Evolutionary conservation across 2,797 vertebrate genomes (phyloP), one percentile per base, ranked within the genome.

Genomic region (Gouania willdenowi): DNA sequence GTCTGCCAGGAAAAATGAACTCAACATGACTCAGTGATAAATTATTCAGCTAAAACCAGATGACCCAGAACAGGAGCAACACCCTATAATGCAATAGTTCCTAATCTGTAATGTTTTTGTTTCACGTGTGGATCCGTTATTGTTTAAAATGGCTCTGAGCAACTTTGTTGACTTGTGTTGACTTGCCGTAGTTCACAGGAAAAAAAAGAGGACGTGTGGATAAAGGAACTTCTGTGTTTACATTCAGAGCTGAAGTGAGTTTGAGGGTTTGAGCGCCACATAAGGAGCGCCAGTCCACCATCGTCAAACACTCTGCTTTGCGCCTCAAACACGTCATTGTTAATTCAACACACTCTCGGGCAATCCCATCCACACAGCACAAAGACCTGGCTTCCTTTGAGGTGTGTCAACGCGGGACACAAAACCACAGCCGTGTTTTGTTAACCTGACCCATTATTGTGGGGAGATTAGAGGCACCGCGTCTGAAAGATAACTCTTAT

Each of bases 101-200:
- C n/a, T n/a, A 22, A 27, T 19, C 17, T 3, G 1, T 25, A 14
- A 45, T 20, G 10, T 19, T 0, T 28, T 42, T 2, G 29, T 58
- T 40, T 18, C 30, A 11, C 38, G 35, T 23, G 38, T 38, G 27
- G 4, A 1, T 26, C 15, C 9, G 2, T 13, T n/a, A n/a, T 7
- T 66, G 60, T 75, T 58, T 66, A 62, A 17, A 2, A 0, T 3
- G 16, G 8, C 15, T 52, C 17, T 13, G 68, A 76, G 78, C 35
- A 52, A 23, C 49, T 60, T 32, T 30, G n/a, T n/a, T n/a, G n/a
- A n/a, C n/a, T n/a, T n/a, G n/a, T n/a, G n/a, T n/a, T n/a, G n/a
- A n/a, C n/a, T n/a, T n/a, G n/a, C n/a, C n/a, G n/a, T n/a, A n/a
- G n/a, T n/a, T n/a, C n/a, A n/a, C n/a, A n/a, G n/a, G n/a, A n/a